These are phyloP conservation scores for Callopanchax toddi DNA, from an alignment of 2,113 vertebrate genomes.

Conservation along the genomic window DNA sequence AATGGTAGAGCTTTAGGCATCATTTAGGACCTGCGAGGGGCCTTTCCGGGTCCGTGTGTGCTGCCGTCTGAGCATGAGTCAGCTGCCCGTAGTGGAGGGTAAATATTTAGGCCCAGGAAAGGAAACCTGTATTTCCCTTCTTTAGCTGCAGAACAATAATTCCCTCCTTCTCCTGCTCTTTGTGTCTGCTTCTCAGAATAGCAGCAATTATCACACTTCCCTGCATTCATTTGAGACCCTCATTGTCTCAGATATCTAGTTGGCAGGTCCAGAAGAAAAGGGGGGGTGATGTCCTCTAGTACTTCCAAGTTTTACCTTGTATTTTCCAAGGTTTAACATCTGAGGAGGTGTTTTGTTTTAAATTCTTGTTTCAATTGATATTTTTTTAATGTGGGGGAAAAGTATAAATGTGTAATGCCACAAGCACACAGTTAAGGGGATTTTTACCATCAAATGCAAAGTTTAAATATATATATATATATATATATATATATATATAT, in stretches of 20 bases:
- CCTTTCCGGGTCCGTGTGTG: constrained; percentile 52
- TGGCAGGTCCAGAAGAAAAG: constrained; percentile 14
- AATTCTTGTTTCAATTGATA: no score
- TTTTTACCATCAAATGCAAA: no score
- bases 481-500: no score
- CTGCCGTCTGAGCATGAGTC: constrained; percentile 67
- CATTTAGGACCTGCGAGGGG: constrained; percentile 29
- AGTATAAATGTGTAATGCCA: no score
- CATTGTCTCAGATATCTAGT: constrained; percentile 57
- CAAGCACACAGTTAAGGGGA: no score
- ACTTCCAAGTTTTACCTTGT: background rate
- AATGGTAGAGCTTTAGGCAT: constrained; percentile 53
- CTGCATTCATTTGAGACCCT: constrained; percentile 79
- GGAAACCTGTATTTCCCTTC: constrained; percentile 83
- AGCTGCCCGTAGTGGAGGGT: constrained; percentile 66
- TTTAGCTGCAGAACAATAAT: constrained; percentile 76
- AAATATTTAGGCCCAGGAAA: constrained; percentile 78
- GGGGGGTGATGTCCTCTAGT: constrained; percentile 26
- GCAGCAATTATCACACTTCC: constrained; percentile 86
- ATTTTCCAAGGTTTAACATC: no score
- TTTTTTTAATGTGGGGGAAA: no score
- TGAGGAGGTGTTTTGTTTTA: background rate
- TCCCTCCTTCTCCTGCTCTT: constrained; percentile 67
- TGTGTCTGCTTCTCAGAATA: constrained; percentile 72
- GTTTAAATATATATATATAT: no score